These are phyloP conservation scores for Eubasilissa regina DNA, from an alignment of 1,140 invertebrate species.

Conservation along the genomic window DNA sequence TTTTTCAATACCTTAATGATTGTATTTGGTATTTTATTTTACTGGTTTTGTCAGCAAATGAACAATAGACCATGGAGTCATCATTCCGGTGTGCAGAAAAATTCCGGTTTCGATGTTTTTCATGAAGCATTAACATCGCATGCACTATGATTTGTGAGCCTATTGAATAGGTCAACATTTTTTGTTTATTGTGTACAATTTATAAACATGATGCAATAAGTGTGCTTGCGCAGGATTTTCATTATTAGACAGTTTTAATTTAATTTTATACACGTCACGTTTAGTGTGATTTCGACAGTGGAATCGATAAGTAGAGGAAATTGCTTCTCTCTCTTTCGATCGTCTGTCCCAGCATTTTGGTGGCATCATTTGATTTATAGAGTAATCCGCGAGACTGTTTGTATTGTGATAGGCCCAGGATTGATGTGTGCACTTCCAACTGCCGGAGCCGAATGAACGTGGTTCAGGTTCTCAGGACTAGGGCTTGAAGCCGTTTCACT, in stretches of 20 bases:
- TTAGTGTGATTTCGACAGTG: neutral
- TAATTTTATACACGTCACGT: slow-evolving; percentile 6
- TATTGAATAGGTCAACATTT: neutral
- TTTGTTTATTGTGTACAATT: neutral
- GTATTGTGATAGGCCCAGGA: neutral
- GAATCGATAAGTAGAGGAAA: slow-evolving; percentile 6
- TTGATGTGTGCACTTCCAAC: neutral
- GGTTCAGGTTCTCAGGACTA: neutral
- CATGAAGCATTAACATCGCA: no score
- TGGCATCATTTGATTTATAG: neutral
- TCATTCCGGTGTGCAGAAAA: no score
- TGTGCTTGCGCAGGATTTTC: neutral
- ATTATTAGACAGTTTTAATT: slow-evolving; percentile 1
- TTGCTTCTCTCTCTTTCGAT: neutral
- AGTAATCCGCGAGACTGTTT: neutral
- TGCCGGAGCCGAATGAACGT: neutral
- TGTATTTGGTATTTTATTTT: no score
- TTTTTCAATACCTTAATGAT: no score
- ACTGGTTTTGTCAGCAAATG: no score
- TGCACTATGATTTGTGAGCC: no score
- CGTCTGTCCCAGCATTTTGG: neutral
- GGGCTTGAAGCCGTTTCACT: no score
- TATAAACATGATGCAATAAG: slow-evolving; percentile 7
- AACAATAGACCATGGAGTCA: no score
- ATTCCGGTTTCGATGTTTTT: no score